Evolutionary conservation across 2,113 vertebrate species (phyloP), one percentile per base, ranked within the genome.

Genomic region (Urocynchramus pylzowi): DNA sequence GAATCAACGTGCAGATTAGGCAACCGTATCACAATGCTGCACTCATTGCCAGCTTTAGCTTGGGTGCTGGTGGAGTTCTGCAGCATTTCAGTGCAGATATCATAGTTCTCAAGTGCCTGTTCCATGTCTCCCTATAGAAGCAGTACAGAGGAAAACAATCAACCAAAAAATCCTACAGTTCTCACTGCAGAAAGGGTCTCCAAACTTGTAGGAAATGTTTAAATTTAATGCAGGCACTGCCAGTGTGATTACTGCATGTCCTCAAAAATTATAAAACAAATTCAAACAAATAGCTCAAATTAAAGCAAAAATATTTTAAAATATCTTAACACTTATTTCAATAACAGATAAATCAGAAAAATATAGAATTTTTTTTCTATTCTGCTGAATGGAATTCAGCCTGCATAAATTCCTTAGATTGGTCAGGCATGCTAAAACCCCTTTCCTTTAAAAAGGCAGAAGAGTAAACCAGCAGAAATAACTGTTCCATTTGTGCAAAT

Each of bases 61-160:
- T 96, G 97, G 20, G 71, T 42, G 30, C 96, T 71, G 4, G 93
- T 95, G 39, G 98, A 97, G 92, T 95, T 98, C 96, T 99, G 99
- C 19, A 99, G 97, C 92, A 99, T 97, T 52, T 99, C 99, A 11
- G 98, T 98, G 89, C 99, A 99, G 75, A 99, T 97, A 67, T 99
- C 99, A 52, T 99, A 99, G 97, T 99, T 99, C 86, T 99, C 99
- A 73, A 99, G 96, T 12, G 99, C 99, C 92, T 99, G 98, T n/a
- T 99, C 99, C 99, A 99, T 99, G 96, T 99, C 99, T 30, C 99
- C 99, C 99, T 99, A 73, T 2, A 59, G 52, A 77, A 91, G 83
- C 19, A 87, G n/a, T 7, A 83, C 11, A 69, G n/a, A 84, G 4
- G 6, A 54, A 56, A 76, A 83, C 4, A 84, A 84, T 61, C 7